Conservation (phyloP, 1,140 invertebrate species). For the Charaxes varanes region DNA sequence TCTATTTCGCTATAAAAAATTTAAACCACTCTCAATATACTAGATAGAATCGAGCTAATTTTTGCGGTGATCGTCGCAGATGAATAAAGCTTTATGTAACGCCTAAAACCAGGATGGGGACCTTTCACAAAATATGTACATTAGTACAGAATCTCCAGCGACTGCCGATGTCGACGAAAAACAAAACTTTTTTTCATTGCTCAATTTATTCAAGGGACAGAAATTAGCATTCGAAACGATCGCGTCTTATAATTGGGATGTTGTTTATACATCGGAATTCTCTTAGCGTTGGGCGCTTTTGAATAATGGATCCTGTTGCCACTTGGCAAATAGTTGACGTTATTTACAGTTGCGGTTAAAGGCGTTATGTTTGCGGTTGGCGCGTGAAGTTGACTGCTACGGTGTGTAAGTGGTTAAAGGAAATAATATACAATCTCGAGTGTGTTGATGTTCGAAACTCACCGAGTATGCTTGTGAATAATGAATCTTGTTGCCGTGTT, state of each 20-base stretch:
- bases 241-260: constrained; percentile 39
- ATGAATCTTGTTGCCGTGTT: not conserved
- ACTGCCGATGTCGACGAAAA: constrained; percentile 2
- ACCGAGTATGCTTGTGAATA: not conserved
- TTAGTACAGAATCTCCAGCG: constrained; percentile 3
- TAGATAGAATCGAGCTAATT: no score
- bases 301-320: constrained; percentile 42
- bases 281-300: constrained; percentile 41
- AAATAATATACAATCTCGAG: constrained; percentile 3
- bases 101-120: not conserved
- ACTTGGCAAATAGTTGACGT: constrained; percentile 23
- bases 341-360: constrained; percentile 22
- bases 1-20: no score
- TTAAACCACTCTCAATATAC: no score
- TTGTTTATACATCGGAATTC: constrained; percentile 37
- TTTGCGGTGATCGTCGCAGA: no score
- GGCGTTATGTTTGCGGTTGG: constrained; percentile 17
- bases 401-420: constrained; percentile 14
- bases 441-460: constrained; percentile 1
- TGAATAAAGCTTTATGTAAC: no score
- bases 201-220: constrained; percentile 40
- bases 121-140: not conserved
- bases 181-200: constrained; percentile 19
- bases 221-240: constrained; percentile 43
- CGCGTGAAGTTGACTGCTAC: constrained; percentile 17